phyloP scores from a whole-genome alignment of 23 tunicate genomes.

The Trididemnum miniatum region DNA sequence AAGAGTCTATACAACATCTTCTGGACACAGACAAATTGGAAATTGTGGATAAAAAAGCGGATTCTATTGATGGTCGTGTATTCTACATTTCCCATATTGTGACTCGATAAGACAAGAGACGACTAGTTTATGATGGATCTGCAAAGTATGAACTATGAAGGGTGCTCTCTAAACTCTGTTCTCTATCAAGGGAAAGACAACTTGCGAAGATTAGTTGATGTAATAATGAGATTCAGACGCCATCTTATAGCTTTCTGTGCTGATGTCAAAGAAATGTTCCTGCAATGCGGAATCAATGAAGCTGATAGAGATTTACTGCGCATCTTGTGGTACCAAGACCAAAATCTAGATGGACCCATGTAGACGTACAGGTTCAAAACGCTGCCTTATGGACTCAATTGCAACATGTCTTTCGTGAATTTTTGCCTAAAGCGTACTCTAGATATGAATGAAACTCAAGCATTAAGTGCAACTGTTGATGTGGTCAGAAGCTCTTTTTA shows the following conservation, averaged over 20 bases:
- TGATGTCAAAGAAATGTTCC: conserved; percentile 8
- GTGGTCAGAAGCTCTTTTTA: not conserved
- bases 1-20: conserved; percentile 1
- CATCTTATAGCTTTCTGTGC: not conserved
- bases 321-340: conserved; percentile 5
- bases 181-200: conserved; percentile 9
- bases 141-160: not conserved
- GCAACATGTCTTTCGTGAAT: conserved; percentile 10
- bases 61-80: not conserved
- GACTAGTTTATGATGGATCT: conserved; percentile 31
- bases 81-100: conserved; percentile 17
- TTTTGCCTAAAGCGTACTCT: conserved; percentile 1
- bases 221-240: conserved; percentile 9
- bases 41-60: not conserved
- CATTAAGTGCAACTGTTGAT: not conserved
- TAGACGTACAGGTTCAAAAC: conserved; percentile 17
- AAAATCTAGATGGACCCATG: conserved; percentile 1
- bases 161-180: not conserved
- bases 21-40: conserved; percentile 14
- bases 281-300: conserved; percentile 23
- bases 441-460: not conserved
- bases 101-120: not conserved
- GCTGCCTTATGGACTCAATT: conserved; percentile 18
- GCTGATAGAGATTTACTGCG: not conserved
- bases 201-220: not conserved